Conservation (phyloP, 2,797 vertebrate genomes). For the Lindbergichthys nudifrons region DNA sequence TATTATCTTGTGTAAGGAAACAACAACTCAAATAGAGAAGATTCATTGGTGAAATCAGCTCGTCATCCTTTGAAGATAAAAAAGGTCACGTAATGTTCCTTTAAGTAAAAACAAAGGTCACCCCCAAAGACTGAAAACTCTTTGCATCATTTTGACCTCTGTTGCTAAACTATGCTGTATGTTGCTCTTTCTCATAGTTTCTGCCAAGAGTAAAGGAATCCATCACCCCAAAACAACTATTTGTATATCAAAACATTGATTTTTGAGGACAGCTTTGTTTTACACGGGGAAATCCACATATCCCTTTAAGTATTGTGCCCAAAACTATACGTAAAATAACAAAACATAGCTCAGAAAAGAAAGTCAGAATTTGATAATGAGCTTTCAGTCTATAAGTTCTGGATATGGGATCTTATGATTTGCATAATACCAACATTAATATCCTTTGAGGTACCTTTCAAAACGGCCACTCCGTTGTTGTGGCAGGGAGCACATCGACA, state of each 20-base stretch:
- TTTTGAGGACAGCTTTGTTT: too few species aligned
- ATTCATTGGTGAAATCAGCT: neutral
- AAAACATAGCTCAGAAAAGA: neutral
- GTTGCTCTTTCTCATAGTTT: too few species aligned
- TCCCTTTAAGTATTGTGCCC: neutral
- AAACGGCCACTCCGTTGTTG: slow-evolving; percentile 89
- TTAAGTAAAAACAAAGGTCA: neutral
- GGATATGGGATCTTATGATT: too few species aligned
- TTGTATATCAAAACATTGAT: too few species aligned
- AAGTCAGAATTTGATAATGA: neutral
- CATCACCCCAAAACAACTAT: too few species aligned
- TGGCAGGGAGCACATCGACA: slow-evolving; percentile 90
- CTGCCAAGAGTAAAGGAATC: too few species aligned
- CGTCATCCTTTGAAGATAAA: neutral
- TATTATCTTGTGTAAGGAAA: neutral
- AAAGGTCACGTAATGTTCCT: neutral
- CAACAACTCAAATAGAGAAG: neutral
- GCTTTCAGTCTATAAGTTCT: neutral
- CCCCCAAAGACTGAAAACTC: too few species aligned
- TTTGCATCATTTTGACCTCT: too few species aligned
- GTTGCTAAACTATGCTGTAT: too few species aligned
- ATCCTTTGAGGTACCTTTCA: slow-evolving; percentile 85
- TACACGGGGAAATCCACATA: too few species aligned
- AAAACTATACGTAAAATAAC: neutral
- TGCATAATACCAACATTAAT: neutral